Evolutionary conservation across 1,140 invertebrate genomes (phyloP), one percentile per base, ranked within the genome.

Genomic region (Battus philenor): DNA sequence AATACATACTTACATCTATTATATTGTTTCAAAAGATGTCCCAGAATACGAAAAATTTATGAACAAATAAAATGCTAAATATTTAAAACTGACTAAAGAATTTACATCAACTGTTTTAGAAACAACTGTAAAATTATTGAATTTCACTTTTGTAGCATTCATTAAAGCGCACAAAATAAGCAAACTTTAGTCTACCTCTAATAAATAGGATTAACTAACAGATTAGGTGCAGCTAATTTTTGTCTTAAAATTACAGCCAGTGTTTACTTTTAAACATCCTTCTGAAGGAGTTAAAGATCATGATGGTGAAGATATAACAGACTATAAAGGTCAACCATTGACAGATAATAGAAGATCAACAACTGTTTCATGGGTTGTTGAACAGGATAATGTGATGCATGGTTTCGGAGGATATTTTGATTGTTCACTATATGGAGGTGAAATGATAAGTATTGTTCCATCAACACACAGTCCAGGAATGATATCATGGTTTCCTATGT

Each of bases 401-500:
- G 97, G 97, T 3, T 96, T 99, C 80, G 94, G 93, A 36, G 98
- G 98, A 1, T 99, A 97, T 75, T 99, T 99, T 87, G 94, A 98
- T 62, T 91, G 94, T 30, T 78, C 91, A 34, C 87, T 99, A 8
- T 98, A 94, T 80, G 93, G 93, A 59, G 90, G 96, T 71, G 89
- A 98, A 27, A 91, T 85, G 22, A 86, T 99, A 5, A 98, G 97
- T 72, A 99, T 97, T 68, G 89, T 94, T 55, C 97, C 97, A 2
- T 85, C 89, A 9, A 96, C 93, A 2, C 93, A 97, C 72, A 96
- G 96, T 20, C 87, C 89, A 2, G 94, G 94, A 66, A 97, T 99
- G 95, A 95, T 97, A 59, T 97, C 95, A 55, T 99, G 98, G 98
- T 99, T 99, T 75, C 97, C 97, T 7, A 95, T 98, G 39, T 95